Base-by-base conservation (phyloP, 2,113 vertebrate genomes). In the Apteryx owenii region DNA sequence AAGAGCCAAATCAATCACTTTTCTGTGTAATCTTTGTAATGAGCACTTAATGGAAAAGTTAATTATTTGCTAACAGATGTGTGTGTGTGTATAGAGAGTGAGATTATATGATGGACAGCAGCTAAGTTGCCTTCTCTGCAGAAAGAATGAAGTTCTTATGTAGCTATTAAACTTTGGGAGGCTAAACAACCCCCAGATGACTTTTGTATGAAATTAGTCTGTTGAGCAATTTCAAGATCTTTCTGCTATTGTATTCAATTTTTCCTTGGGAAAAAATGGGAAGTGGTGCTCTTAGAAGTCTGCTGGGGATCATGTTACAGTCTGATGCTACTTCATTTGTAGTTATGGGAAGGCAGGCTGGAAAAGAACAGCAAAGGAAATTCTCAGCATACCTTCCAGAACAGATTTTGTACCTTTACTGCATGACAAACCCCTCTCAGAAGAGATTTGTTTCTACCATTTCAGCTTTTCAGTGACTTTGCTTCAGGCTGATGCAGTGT, bases 191-290 rank as follows among this genome's bases (percentile, higher is more conserved):
- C 7, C 21, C 69, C 46, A 81, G 53, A 91, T 79, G 21, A 86
- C n/a, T 92, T 83, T 85, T 89, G 44, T 93, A 88, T 88, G 72
- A 95, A 91, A 86, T 77, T 60, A 50, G 38, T 56, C 88, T 85
- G 7, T 65, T 94, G 81, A 95, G 75, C 9, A 58, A 21, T 91
- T 94, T 75, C 26, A 82, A 42, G 71, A 61, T 79, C 75, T 88
- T 95, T 96, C 93, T 98, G 83, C 40, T 83, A 65, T 86, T 94
- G 29, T 40, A 29, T 81, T 97, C 44, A 88, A 3, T 95, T 96
- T 96, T 87, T 60, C 89, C 66, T 54, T 66, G 68, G 80, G 82
- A 92, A 89, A 20, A 95, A 96, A 66, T 76, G 56, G 92, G 64
- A 96, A 95, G 44, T 40, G n/a, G 73, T 71, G 44, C 81, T 93